Conservation (phyloP, 1,140 invertebrate genomes). For the Hyphantria cunea region DNA sequence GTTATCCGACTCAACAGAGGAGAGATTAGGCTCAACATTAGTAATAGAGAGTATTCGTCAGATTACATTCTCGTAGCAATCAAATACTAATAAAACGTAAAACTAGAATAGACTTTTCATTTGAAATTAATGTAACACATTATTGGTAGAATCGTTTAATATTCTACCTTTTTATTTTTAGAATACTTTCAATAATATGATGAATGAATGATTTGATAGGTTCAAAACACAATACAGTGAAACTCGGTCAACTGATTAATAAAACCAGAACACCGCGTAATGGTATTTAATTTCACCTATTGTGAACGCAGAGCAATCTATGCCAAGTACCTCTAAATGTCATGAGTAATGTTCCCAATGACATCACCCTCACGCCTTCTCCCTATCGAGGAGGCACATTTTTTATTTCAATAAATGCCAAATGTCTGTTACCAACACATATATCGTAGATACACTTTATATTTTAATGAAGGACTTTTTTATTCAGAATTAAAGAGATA, state of each 20-base stretch:
- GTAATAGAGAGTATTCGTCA: no score
- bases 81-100: no score
- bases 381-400: constrained; percentile 28
- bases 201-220: no score
- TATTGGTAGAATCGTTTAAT: no score
- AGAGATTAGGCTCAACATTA: no score
- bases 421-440: constrained; percentile 22
- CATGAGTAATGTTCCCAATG: constrained; percentile 41
- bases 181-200: no score
- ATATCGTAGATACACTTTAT: constrained; percentile 24
- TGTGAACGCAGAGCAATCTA: constrained; percentile 27
- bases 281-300: constrained; percentile 15
- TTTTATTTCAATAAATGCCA: constrained; percentile 38
- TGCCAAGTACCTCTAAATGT: constrained; percentile 28
- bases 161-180: no score
- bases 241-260: background rate
- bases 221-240: background rate
- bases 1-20: no score
- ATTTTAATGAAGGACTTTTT: constrained; percentile 27
- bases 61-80: no score
- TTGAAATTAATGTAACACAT: no score
- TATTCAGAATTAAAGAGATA: no score
- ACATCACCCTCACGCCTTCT: constrained; percentile 24
- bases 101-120: no score
- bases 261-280: background rate